These are phyloP conservation scores for Epirrhoe tristata DNA, from an alignment of 2,888 invertebrate genomes.

Conservation along the genomic window DNA sequence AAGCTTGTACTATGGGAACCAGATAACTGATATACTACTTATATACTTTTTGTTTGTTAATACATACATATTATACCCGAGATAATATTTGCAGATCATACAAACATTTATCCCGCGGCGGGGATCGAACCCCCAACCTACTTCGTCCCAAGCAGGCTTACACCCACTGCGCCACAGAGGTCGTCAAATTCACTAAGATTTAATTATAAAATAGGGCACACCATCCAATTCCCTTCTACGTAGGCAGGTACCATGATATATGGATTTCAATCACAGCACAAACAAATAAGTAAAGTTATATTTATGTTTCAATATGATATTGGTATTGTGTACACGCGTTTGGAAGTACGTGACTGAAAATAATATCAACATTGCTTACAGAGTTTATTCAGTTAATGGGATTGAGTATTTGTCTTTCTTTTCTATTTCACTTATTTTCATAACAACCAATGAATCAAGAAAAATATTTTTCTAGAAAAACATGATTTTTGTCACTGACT, in stretches of 20 bases:
- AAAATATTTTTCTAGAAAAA: background rate
- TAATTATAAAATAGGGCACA: background rate
- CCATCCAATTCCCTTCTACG: background rate
- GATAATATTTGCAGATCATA: too few relatives aligned
- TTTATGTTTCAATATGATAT: background rate
- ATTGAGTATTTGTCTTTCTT: background rate
- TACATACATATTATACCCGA: too few relatives aligned
- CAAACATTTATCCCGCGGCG: too few relatives aligned
- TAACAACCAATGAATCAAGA: background rate
- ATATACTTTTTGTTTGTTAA: too few relatives aligned
- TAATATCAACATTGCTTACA: conserved; percentile 6
- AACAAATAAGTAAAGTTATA: conserved; percentile 2
- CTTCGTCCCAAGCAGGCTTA: too few relatives aligned
- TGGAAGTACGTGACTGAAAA: conserved; percentile 16
- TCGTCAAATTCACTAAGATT: too few relatives aligned
- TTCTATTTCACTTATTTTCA: background rate
- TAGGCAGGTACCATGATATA: background rate
- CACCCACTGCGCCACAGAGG: too few relatives aligned
- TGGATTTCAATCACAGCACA: background rate
- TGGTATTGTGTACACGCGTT: conserved; percentile 11
- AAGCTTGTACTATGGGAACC: too few relatives aligned
- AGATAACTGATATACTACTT: too few relatives aligned
- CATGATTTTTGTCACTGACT: too few relatives aligned
- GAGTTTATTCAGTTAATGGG: conserved; percentile 9
- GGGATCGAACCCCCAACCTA: too few relatives aligned